A percentile compares a stretch with the other conserved stretches of the same genome.
phyloP scores from a whole-genome alignment of 2,113 vertebrate genomes.

The Oceanites oceanicus region DNA sequence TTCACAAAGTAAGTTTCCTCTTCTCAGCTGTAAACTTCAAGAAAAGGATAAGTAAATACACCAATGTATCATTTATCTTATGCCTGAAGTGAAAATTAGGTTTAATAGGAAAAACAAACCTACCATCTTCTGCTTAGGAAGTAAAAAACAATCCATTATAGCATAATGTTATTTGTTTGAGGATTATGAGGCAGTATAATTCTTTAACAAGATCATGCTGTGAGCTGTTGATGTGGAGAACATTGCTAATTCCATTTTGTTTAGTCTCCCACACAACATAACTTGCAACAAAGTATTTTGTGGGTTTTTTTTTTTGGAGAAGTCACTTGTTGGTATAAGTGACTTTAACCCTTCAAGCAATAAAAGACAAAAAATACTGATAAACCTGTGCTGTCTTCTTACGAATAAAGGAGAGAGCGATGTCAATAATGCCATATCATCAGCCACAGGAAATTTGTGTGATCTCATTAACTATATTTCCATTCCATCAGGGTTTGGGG shows the following conservation, averaged over 20 bases:
- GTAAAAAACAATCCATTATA: slow-evolving; percentile 53
- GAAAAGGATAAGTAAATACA: slow-evolving; percentile 19
- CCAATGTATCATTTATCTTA: slow-evolving; percentile 42
- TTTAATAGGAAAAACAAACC: slow-evolving; percentile 57
- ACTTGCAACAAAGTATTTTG: not conserved
- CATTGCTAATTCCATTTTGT: slow-evolving; percentile 30
- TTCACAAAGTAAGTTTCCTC: not conserved
- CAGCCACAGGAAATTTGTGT: not conserved
- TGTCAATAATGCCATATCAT: not conserved
- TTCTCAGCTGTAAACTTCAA: not conserved
- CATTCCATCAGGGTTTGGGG: not conserved
- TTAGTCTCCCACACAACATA: slow-evolving; percentile 11
- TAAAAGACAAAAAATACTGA: not conserved
- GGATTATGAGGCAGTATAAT: slow-evolving; percentile 60
- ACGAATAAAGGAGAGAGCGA: not conserved
- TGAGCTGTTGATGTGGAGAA: slow-evolving; percentile 25
- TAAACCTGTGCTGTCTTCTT: not conserved
- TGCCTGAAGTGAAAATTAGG: slow-evolving; percentile 49
- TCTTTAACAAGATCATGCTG: slow-evolving; percentile 64
- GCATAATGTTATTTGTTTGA: slow-evolving; percentile 67
- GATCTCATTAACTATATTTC: not conserved
- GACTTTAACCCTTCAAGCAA: not conserved
- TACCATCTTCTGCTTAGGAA: slow-evolving; percentile 54
- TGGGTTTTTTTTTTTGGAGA: not conserved
- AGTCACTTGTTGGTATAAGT: not conserved